phyloP scores from a whole-genome alignment of 1,140 invertebrate species.

The Lysiphlebus fabarum region DNA sequence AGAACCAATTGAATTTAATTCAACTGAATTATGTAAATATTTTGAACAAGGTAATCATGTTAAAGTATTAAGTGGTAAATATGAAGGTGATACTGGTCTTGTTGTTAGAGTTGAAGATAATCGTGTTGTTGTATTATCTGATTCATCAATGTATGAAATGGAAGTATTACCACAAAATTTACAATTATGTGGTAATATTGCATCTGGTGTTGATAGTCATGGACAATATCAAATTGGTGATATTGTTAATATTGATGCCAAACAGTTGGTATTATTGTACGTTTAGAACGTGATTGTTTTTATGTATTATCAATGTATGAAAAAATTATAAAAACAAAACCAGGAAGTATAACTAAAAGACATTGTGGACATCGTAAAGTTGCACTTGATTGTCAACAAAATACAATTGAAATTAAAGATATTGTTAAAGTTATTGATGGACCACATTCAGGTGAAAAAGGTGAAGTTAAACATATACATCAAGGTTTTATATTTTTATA shows the following conservation, averaged over 20 bases:
- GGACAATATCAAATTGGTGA: conserved; percentile 99
- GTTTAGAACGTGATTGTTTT: conserved; percentile 93
- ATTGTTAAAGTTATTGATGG: conserved; percentile 97
- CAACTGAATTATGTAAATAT: conserved; percentile 87
- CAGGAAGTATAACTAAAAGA: conserved; percentile 86
- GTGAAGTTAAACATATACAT: conserved; percentile 95
- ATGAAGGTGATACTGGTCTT: conserved; percentile 95
- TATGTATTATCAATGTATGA: conserved; percentile 88
- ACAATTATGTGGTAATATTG: conserved; percentile 94
- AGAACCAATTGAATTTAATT: conserved; percentile 84
- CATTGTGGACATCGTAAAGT: conserved; percentile 83
- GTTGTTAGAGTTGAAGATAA: conserved; percentile 94
- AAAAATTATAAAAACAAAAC: conserved; percentile 88
- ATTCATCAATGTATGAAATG: conserved; percentile 95
- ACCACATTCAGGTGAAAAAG: conserved; percentile 85
- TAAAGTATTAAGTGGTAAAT: conserved; percentile 72
- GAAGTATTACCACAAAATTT: conserved; percentile 86
- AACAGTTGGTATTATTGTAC: conserved; percentile 94
- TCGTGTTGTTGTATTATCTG: conserved; percentile 88
- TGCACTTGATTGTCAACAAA: conserved; percentile 89
- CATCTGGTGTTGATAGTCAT: conserved; percentile 93
- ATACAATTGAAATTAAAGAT: conserved; percentile 89
- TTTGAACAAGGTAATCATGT: conserved; percentile 97
- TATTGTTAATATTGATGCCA: conserved; percentile 92
- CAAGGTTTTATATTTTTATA: conserved; percentile 91